Conservation (phyloP, 2,888 invertebrate genomes). For the Cantharis lateralis region DNA sequence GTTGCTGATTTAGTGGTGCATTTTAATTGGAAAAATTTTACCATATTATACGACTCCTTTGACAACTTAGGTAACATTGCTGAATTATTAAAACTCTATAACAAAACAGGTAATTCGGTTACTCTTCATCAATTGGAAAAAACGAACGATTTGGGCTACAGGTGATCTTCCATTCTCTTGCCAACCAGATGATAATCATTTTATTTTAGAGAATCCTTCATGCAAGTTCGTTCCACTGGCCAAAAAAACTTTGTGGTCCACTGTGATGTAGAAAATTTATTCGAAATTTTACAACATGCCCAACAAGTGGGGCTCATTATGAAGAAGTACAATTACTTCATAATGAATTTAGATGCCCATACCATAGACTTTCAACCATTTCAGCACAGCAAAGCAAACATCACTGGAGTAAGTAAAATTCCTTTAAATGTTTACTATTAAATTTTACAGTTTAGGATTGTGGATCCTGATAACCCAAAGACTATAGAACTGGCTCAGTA, state of each 20-base stretch:
- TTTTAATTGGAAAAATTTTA: constrained; percentile 83
- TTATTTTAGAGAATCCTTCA: constrained; percentile 8
- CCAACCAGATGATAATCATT: background rate
- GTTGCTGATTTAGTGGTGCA: constrained; percentile 72
- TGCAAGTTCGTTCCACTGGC: constrained; percentile 44
- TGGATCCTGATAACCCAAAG: constrained; percentile 59
- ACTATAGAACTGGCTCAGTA: background rate
- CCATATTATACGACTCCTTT: constrained; percentile 78
- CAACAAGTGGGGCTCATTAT: constrained; percentile 67
- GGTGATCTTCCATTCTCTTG: constrained; percentile 50
- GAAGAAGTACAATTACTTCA: constrained; percentile 60
- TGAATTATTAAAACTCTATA: constrained; percentile 59
- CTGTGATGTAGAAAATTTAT: constrained; percentile 57
- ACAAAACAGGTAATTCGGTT: constrained; percentile 49
- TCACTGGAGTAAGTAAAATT: constrained; percentile 50
- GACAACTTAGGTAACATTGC: constrained; percentile 61
- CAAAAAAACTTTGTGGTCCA: constrained; percentile 62
- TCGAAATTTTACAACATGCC: constrained; percentile 60
- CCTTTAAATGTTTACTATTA: constrained; percentile 38
- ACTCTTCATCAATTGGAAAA: constrained; percentile 55
- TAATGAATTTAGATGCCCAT: constrained; percentile 63
- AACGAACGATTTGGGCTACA: constrained; percentile 56
- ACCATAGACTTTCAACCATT: constrained; percentile 62
- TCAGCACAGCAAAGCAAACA: constrained; percentile 63
- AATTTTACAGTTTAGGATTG: constrained; percentile 59